These are phyloP conservation scores for Ursus arctos DNA, from an alignment of 2,113 vertebrate species.

Conservation along the genomic window DNA sequence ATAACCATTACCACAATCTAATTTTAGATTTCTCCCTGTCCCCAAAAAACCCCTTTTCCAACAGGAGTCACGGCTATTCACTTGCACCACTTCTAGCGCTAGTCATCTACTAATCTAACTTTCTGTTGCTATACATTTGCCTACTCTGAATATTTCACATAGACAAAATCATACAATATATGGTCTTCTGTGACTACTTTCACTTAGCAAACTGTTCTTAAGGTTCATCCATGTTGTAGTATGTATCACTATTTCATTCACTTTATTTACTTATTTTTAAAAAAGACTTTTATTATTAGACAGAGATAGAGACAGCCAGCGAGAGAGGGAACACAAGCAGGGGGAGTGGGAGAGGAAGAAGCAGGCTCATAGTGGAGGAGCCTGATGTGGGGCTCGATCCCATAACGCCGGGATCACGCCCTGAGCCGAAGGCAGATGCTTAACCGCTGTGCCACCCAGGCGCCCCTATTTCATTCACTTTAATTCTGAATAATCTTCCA, in stretches of 20 bases:
- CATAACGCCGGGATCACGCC: too few species aligned
- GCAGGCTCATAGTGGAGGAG: too few species aligned
- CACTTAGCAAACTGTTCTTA: not conserved
- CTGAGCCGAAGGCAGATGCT: too few species aligned
- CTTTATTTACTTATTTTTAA: not conserved
- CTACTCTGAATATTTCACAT: not conserved
- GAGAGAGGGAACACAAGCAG: too few species aligned
- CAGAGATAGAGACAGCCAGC: too few species aligned
- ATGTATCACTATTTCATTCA: not conserved
- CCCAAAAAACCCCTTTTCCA: not conserved
- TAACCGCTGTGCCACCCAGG: too few species aligned
- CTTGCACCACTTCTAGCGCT: not conserved
- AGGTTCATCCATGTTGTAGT: not conserved
- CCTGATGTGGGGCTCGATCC: too few species aligned
- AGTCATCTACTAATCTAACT: not conserved
- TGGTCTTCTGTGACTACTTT: not conserved
- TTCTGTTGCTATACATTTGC: not conserved
- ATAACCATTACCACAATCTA: not conserved
- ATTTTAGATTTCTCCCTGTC: not conserved
- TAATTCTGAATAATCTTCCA: not conserved
- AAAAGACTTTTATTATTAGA: too few species aligned
- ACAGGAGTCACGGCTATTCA: not conserved
- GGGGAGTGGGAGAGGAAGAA: too few species aligned
- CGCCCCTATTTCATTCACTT: not conserved
- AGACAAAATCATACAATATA: not conserved